Evolutionary conservation across 2,888 invertebrate genomes (phyloP).

Genomic region (Diogma glabrata): DNA sequence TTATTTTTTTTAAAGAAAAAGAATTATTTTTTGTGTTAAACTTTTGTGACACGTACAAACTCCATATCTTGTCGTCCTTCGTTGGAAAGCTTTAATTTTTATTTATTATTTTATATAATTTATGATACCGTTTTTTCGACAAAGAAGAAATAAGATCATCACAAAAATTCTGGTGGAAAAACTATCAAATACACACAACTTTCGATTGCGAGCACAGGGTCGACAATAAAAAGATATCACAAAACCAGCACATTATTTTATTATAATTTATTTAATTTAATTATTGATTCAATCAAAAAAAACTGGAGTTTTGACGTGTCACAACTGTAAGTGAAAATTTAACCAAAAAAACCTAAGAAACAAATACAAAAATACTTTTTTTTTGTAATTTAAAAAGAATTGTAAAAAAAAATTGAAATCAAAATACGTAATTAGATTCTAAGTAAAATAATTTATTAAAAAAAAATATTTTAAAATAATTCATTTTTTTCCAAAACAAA

Average conservation of each 20-base stretch:
- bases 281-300: neutral
- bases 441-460: conserved; percentile 9
- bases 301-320: neutral
- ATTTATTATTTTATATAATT: too few relatives aligned
- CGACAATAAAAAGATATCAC: too few relatives aligned
- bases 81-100: too few relatives aligned
- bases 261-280: conserved; percentile 4
- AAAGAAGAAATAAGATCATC: neutral
- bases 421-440: conserved; percentile 10
- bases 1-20: conserved; percentile 9
- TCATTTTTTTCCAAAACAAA: conserved; percentile 14
- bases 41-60: conserved; percentile 15
- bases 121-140: too few relatives aligned
- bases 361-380: conserved; percentile 12
- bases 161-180: conserved; percentile 4
- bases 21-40: conserved; percentile 9
- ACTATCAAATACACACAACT: conserved; percentile 3
- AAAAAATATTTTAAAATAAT: conserved; percentile 13
- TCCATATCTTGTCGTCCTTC: too few relatives aligned
- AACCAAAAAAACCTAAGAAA: conserved; percentile 2
- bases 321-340: conserved; percentile 10
- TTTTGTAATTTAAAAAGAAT: conserved; percentile 11
- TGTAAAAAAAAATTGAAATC: conserved; percentile 12
- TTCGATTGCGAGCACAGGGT: conserved; percentile 3
- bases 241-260: neutral